phyloP scores from a whole-genome alignment of 1,140 invertebrate species.

The Elymnias hypermnestra region DNA sequence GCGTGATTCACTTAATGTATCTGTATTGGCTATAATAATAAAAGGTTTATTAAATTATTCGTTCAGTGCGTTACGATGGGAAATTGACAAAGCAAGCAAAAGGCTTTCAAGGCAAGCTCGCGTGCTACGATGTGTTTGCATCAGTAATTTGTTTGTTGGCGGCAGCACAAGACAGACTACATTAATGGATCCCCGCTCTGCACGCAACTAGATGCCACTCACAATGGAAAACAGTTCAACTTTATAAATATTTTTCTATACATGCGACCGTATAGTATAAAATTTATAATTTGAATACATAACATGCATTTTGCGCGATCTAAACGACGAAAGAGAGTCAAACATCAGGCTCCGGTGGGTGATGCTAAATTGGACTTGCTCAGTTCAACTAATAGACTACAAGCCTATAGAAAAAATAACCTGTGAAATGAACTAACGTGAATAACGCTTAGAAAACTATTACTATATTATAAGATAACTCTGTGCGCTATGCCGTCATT shows the following conservation, averaged over 20 bases:
- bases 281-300: too few species aligned
- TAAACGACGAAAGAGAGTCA: too few species aligned
- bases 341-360: too few species aligned
- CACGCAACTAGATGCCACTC: constrained; percentile 41
- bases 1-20: constrained; percentile 49
- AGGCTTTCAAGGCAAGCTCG: constrained; percentile 65
- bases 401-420: too few species aligned
- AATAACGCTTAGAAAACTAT: too few species aligned
- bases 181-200: constrained; percentile 59
- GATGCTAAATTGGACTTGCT: too few species aligned
- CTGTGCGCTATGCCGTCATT: too few species aligned
- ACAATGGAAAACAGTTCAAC: constrained; percentile 12
- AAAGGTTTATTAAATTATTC: constrained; percentile 67
- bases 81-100: constrained; percentile 71
- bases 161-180: constrained; percentile 57
- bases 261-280: too few species aligned
- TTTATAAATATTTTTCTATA: constrained; percentile 18
- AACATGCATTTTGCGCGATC: too few species aligned
- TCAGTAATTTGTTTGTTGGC: constrained; percentile 73
- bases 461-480: too few species aligned
- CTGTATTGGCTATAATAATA: constrained; percentile 61
- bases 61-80: constrained; percentile 39
- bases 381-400: too few species aligned
- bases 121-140: constrained; percentile 70
- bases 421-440: too few species aligned